Evolutionary conservation across 1,140 invertebrate genomes (phyloP).

Genomic region (Zaprionus vittiger): DNA sequence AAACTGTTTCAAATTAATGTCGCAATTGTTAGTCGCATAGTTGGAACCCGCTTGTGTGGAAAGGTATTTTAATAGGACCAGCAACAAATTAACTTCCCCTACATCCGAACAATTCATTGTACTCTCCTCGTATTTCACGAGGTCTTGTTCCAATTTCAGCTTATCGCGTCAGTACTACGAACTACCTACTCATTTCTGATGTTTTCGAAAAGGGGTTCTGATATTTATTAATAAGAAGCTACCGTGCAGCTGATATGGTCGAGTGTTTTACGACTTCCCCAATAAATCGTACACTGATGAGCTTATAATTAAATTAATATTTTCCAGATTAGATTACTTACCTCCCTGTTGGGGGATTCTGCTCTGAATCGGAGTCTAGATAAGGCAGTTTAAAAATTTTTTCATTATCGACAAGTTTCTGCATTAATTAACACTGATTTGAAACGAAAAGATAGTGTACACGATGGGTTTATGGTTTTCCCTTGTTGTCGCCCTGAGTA

Average conservation of each 20-base stretch:
- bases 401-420: background rate
- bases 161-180: conserved; percentile 26
- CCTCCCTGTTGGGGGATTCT: conserved; percentile 10
- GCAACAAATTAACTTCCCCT: background rate
- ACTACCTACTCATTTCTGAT: conserved; percentile 9
- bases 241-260: conserved; percentile 39
- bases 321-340: conserved; percentile 57
- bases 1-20: conserved; percentile 1
- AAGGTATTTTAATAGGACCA: conserved; percentile 18
- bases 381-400: background rate
- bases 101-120: background rate
- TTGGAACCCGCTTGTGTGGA: background rate
- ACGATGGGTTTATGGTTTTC: background rate
- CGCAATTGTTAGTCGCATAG: background rate
- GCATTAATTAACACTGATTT: conserved; percentile 2
- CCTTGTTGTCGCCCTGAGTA: background rate
- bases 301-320: conserved; percentile 64
- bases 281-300: conserved; percentile 66
- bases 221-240: conserved; percentile 18
- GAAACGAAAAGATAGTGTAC: background rate
- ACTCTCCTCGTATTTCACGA: conserved; percentile 21
- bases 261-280: conserved; percentile 58
- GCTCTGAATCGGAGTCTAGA: background rate
- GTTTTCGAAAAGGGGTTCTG: background rate
- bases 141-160: conserved; percentile 4